Evolutionary conservation across 2,888 invertebrate genomes (phyloP), one percentile per base, ranked within the genome.

Genomic region (Heliconius ismenius): DNA sequence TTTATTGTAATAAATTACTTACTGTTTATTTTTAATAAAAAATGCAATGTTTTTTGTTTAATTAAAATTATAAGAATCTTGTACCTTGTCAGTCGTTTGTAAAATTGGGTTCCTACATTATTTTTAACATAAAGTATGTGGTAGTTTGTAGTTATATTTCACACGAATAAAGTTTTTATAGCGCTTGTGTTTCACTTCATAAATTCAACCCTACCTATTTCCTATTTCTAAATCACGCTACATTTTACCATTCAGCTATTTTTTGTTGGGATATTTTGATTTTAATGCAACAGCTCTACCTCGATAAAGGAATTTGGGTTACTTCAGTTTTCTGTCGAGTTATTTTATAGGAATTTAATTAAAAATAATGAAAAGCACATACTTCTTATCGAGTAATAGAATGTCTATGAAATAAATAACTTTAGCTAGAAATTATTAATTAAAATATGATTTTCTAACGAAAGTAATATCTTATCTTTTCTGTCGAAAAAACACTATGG

Each of bases 111-210:
- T 49, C 18, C 6, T 49, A 49, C 7, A 49, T 49, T 49, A 21
- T 49, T 49, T 49, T 49, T 58, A 58, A n/a, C 0, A 58, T 58
- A 11, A 43, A 39, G 15, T 67, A 67, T 39, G 24, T 67, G 39
- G 24, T 24, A 43, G 39, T 39, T 65, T 58, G 58, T 70, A 58
- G 49, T 67, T 49, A 73, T 73, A 65, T 74, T 43, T 54, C 58
- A 73, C 65, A 43, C 15, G 67, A 79, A 81, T 83, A 83, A 83
- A 83, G 76, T 73, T 70, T 76, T 79, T 64, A 11, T 62, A 65
- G 76, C 76, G 73, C 79, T 79, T 79, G 81, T 81, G 79, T 83
- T 83, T 83, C 75, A 83, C 81, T 83, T 80, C 63, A 70, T 65
- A 58, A 58, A 76, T 62, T 24, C 32, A 54, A 75, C 63, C 36